These are phyloP conservation scores for Magallana ariakensis DNA, from an alignment of 1,140 invertebrate species.

Conservation along the genomic window DNA sequence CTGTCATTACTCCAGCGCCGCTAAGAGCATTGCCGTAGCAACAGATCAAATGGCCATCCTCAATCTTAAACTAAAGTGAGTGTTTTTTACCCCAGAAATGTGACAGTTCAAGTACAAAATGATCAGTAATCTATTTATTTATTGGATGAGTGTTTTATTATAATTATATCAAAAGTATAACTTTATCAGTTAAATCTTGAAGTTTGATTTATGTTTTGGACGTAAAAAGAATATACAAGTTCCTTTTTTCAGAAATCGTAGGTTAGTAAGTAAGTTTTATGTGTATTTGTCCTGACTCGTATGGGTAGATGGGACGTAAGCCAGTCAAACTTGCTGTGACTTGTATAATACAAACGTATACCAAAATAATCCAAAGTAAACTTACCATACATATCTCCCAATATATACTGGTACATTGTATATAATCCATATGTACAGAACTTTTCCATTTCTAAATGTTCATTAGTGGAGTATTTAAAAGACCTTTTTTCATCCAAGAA, in stretches of 20 bases:
- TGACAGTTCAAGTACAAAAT: neutral
- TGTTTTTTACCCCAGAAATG: neutral
- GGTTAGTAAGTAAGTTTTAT: conserved; percentile 21
- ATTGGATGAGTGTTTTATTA: too few relatives aligned
- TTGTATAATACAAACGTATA: too few relatives aligned
- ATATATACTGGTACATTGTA: too few relatives aligned
- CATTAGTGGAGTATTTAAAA: too few relatives aligned
- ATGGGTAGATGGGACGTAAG: too few relatives aligned
- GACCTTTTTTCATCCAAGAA: too few relatives aligned
- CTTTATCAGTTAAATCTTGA: neutral
- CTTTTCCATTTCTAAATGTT: too few relatives aligned
- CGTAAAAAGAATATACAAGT: neutral
- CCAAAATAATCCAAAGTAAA: too few relatives aligned
- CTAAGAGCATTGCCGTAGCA: conserved; percentile 77
- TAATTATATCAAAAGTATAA: neutral
- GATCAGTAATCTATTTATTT: too few relatives aligned
- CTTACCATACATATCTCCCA: too few relatives aligned
- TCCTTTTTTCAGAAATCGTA: conserved; percentile 31
- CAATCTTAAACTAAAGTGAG: conserved; percentile 68
- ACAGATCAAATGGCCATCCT: conserved; percentile 78
- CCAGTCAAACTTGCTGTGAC: too few relatives aligned
- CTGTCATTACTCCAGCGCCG: conserved; percentile 75
- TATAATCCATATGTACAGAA: too few relatives aligned
- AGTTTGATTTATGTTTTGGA: neutral
- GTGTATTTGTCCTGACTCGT: neutral